Conservation (phyloP, 2,113 vertebrate species). For the Numenius arquata region DNA sequence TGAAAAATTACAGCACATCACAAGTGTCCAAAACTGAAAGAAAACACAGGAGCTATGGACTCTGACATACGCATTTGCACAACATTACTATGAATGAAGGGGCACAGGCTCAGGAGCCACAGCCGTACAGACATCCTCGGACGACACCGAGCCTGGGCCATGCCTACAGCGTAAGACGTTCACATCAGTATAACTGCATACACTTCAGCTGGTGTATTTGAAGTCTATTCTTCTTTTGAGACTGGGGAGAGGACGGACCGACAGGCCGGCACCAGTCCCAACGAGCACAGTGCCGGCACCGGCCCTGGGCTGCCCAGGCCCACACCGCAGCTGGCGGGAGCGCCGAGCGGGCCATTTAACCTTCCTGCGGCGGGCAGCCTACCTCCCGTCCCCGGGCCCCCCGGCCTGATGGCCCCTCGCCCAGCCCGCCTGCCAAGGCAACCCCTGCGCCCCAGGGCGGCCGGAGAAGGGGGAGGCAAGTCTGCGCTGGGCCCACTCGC, state of each 20-base stretch:
- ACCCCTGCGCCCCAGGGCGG: too few species aligned
- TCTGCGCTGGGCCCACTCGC: neutral
- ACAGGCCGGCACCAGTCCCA: fast-evolving
- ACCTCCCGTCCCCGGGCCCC: fast-evolving
- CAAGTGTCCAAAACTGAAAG: neutral
- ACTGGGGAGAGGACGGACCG: too few species aligned
- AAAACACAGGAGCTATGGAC: neutral
- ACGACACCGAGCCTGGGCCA: fast-evolving
- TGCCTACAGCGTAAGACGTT: fast-evolving
- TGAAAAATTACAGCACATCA: neutral
- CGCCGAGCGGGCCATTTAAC: fast-evolving
- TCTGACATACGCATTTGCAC: neutral
- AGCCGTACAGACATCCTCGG: fast-evolving
- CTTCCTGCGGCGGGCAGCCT: neutral
- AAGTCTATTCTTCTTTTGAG: too few species aligned
- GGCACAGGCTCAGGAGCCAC: neutral
- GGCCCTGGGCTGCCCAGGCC: neutral
- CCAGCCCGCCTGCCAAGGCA: neutral
- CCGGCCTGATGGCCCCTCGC: too few species aligned
- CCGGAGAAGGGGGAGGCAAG: fast-evolving
- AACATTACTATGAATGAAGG: neutral
- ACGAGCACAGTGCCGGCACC: neutral
- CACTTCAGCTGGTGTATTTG: fast-evolving
- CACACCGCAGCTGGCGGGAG: too few species aligned
- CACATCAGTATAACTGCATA: fast-evolving